Conservation (phyloP, 2,888 invertebrate species). For the Leptinotarsa tumamoca region DNA sequence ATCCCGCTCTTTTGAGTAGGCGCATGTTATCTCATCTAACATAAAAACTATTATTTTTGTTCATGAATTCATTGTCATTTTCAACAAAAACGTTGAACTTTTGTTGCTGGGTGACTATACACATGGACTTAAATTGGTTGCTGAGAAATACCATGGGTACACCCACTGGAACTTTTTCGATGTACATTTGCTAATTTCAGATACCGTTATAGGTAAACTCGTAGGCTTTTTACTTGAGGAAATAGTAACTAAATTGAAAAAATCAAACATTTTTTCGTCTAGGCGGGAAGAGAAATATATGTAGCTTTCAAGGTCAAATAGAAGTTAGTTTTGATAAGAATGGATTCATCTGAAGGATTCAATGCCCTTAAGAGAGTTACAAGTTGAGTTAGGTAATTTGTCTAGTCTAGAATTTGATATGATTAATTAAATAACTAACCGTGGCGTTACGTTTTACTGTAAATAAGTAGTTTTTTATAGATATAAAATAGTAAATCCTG, state of each 20-base stretch:
- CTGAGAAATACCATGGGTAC: conserved; percentile 37
- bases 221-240: neutral
- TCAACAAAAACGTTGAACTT: too few relatives aligned
- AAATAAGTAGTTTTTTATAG: too few relatives aligned
- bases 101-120: too few relatives aligned
- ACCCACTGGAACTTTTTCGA: conserved; percentile 42
- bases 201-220: conserved; percentile 1
- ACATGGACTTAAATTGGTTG: conserved; percentile 11
- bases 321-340: conserved; percentile 59
- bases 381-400: conserved; percentile 16
- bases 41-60: conserved; percentile 20
- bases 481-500: too few relatives aligned
- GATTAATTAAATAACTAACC: neutral
- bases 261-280: conserved; percentile 48
- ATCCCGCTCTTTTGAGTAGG: conserved; percentile 66
- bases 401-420: conserved; percentile 17
- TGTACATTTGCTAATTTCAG: neutral
- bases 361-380: conserved; percentile 39
- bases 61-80: conserved; percentile 1
- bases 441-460: neutral
- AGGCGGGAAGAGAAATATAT: conserved; percentile 59
- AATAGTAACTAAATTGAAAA: conserved; percentile 7
- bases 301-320: conserved; percentile 60
- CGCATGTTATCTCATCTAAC: conserved; percentile 55
- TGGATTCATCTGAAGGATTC: conserved; percentile 41